Evolutionary conservation across 2,888 invertebrate species (phyloP).

Genomic region (Hesperia comma): DNA sequence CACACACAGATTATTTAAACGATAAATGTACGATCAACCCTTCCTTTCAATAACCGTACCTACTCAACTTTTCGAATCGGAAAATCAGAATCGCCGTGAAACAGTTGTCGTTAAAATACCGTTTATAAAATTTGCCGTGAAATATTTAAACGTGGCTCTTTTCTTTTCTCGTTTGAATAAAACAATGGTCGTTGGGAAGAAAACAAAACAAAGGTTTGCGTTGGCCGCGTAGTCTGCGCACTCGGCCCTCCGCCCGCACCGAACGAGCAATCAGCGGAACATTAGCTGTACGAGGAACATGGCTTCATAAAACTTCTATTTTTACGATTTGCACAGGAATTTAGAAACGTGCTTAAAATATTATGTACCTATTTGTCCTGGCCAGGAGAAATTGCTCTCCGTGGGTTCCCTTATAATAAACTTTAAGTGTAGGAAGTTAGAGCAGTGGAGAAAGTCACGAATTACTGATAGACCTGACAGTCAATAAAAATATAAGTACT

Average conservation of each 20-base stretch:
- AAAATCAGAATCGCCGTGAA: slow-evolving; percentile 17
- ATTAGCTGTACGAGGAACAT: slow-evolving; percentile 26
- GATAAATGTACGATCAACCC: slow-evolving; percentile 26
- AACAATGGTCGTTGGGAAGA: slow-evolving; percentile 28
- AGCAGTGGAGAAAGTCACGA: not conserved
- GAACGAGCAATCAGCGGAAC: slow-evolving; percentile 32
- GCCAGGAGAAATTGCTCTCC: not conserved
- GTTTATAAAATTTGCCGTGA: slow-evolving; percentile 20
- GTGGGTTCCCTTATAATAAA: not conserved
- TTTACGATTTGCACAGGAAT: slow-evolving; percentile 21
- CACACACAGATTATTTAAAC: slow-evolving; percentile 35
- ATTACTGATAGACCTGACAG: too few relatives aligned
- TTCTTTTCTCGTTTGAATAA: slow-evolving; percentile 20
- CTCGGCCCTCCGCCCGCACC: slow-evolving; percentile 10
- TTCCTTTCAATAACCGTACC: slow-evolving; percentile 29
- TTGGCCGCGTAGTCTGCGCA: slow-evolving; percentile 13
- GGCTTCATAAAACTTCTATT: slow-evolving; percentile 25
- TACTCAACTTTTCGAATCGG: slow-evolving; percentile 29
- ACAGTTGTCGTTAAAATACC: slow-evolving; percentile 2
- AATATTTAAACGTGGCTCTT: slow-evolving; percentile 26
- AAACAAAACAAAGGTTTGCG: slow-evolving; percentile 25
- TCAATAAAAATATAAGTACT: too few relatives aligned
- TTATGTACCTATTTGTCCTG: not conserved
- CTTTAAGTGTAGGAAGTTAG: not conserved
- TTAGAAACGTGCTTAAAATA: slow-evolving; percentile 17